Conservation (phyloP, 30 jellyfish, hydroid and myxozoan species). For the Chironex yamaguchii region DNA sequence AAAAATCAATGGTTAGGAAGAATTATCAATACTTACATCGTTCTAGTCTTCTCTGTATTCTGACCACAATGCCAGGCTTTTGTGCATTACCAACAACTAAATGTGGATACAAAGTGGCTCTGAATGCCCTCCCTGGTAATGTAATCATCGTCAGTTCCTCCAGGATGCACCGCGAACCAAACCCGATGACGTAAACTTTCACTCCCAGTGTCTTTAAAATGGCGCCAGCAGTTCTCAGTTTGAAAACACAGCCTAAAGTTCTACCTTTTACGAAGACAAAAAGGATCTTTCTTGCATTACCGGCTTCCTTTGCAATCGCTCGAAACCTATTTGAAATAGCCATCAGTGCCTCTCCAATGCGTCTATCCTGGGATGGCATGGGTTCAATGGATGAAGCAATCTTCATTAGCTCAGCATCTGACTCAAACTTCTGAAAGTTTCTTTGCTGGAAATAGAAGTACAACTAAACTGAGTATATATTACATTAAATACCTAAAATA, state of each 20-base stretch:
- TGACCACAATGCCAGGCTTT: conserved; percentile 45
- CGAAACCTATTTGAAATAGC: too few species aligned
- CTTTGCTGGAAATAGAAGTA: conserved; percentile 8
- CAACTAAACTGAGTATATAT: too few species aligned
- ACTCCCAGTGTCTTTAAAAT: conserved; percentile 61
- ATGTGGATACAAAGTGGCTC: conserved; percentile 75
- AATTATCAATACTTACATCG: conserved; percentile 80
- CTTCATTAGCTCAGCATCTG: conserved; percentile 55
- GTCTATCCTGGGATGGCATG: conserved; percentile 44
- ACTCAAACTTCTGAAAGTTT: conserved; percentile 50
- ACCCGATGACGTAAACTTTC: conserved; percentile 56
- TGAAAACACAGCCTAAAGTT: conserved; percentile 75
- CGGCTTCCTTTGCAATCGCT: conserved; percentile 11
- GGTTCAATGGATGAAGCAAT: conserved; percentile 11
- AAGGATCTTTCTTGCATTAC: conserved; percentile 39
- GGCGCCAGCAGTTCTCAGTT: conserved; percentile 61
- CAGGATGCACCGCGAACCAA: conserved; percentile 55
- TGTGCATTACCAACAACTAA: conserved; percentile 21
- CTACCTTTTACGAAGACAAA: conserved; percentile 64
- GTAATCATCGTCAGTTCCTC: conserved; percentile 77
- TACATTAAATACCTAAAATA: too few species aligned
- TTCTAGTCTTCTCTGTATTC: conserved; percentile 39
- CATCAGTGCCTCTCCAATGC: conserved; percentile 78
- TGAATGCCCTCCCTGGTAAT: conserved; percentile 62
- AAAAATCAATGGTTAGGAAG: too few species aligned